Conservation (phyloP, 2,113 vertebrate species). For the Melozone crissalis region DNA sequence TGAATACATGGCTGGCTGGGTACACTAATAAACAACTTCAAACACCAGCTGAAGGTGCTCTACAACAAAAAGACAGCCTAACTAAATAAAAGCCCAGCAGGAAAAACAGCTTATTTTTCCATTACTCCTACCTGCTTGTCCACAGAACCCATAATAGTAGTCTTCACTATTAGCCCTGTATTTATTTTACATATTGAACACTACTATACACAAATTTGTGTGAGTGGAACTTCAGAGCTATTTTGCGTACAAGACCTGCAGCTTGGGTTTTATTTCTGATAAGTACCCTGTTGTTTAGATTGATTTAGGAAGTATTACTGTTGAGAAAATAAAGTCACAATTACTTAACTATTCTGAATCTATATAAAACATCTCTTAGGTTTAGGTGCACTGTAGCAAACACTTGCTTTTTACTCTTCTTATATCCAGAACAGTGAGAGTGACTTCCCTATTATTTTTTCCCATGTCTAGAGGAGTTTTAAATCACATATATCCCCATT, state of each 20-base stretch:
- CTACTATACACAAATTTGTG: background rate
- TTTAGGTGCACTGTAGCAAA: background rate
- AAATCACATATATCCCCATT: background rate
- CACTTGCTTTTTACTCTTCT: background rate
- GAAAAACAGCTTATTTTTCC: background rate
- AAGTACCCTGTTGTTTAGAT: background rate
- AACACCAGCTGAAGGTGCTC: conserved; percentile 17
- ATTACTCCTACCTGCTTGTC: background rate
- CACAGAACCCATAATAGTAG: background rate
- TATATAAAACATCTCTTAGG: background rate
- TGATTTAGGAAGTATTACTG: background rate
- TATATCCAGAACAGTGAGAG: background rate
- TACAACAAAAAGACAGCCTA: conserved; percentile 18
- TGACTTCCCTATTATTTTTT: background rate
- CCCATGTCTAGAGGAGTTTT: background rate
- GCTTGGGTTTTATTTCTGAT: background rate
- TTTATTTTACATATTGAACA: conserved; percentile 1
- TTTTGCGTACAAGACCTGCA: background rate
- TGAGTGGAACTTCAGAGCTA: background rate
- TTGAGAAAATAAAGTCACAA: background rate
- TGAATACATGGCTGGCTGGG: conserved; percentile 49
- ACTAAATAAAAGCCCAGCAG: conserved; percentile 49
- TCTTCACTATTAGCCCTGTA: background rate
- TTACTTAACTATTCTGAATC: background rate
- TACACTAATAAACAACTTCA: conserved; percentile 63